These are phyloP conservation scores for Hemichromis elongatus DNA, from an alignment of 2,113 vertebrate genomes.

Conservation along the genomic window DNA sequence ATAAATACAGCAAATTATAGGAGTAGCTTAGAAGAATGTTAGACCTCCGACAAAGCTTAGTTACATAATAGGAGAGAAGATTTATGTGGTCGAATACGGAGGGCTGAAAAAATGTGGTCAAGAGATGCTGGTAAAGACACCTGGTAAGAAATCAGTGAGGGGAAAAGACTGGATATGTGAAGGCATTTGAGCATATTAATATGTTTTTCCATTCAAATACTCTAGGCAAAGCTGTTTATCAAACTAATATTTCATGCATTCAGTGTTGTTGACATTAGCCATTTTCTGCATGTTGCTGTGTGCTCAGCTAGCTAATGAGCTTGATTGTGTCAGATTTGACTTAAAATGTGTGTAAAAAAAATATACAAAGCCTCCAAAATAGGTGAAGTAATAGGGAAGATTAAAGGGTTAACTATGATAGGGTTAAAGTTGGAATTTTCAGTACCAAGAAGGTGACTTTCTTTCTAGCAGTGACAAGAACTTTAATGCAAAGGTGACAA, in stretches of 20 bases:
- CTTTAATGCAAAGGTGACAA: neutral
- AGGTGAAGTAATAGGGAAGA: neutral
- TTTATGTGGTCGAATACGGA: neutral
- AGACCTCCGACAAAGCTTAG: conserved; percentile 28
- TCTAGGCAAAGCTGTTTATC: neutral
- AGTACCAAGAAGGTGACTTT: neutral
- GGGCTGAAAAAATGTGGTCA: neutral
- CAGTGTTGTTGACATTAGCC: neutral
- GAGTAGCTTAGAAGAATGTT: neutral
- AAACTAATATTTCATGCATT: neutral
- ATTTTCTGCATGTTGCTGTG: neutral
- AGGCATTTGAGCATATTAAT: neutral
- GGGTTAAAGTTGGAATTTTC: neutral
- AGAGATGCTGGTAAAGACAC: neutral
- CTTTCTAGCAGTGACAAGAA: neutral
- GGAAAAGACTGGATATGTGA: neutral
- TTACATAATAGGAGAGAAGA: conserved; percentile 6
- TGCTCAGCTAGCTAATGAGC: neutral
- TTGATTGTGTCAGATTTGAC: neutral
- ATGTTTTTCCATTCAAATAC: neutral
- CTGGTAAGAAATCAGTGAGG: neutral
- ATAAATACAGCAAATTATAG: conserved; percentile 31
- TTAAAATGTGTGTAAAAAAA: neutral
- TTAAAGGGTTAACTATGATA: neutral
- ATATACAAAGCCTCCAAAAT: neutral